Evolutionary conservation across 2,797 vertebrate species (phyloP), one percentile per base, ranked within the genome.

Genomic region (Linurgus olivaceus): DNA sequence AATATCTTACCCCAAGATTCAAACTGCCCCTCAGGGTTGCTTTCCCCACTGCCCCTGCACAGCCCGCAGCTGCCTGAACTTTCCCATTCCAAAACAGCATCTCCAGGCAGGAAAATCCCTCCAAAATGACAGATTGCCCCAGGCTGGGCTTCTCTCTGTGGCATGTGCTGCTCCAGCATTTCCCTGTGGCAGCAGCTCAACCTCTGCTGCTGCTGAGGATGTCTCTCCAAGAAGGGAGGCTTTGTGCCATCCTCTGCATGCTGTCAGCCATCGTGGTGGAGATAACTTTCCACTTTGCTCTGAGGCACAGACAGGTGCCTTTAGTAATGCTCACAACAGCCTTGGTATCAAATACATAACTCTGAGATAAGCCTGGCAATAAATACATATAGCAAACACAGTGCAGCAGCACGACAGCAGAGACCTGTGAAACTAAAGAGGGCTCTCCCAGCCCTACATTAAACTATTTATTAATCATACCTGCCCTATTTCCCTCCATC

Each of bases 311-410:
- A 57, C 51, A 90, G 67, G 59, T 86, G 59, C 75, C 82, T 86
- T 91, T 31, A 59, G 78, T 59, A 71, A 80, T 78, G 72, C 72
- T 90, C 78, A 74, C 0, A 0, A 57, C 50, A 72, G 47, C 47
- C 67, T 70, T 75, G 63, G 45, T 89, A 91, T 62, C 72, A 67
- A 85, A 89, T 28, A 48, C 71, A 33, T 28, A 73, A 48, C 37
- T 70, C 89, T 59, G 75, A 91, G 87, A 87, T 91, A 89, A 91
- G 51, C 58, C 45, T 70, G 33, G 74, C 51, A 93, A 73, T 79
- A 82, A 91, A 91, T 54, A 58, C 37, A 5, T 58, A 17, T 2
- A 68, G 47, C 55, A 91, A 94, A 75, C 33, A 26, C 33, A 33
- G 62, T 11, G 33, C 52, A 50, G 79, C 59, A 79, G 35, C 50